These are phyloP conservation scores for Columba janthina DNA, from an alignment of 2,113 vertebrate genomes.

Conservation along the genomic window DNA sequence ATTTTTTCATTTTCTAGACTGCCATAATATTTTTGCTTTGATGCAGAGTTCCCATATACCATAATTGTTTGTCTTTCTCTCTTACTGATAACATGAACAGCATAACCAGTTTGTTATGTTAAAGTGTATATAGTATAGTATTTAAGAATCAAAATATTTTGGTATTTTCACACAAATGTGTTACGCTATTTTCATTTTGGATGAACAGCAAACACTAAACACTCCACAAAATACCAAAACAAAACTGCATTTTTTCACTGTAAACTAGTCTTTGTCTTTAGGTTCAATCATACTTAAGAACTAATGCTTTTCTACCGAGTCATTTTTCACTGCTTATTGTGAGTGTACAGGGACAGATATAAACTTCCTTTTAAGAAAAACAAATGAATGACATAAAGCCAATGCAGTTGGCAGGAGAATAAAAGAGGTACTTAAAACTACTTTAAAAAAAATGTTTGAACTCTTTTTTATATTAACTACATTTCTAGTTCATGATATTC, in stretches of 20 bases:
- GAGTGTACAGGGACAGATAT: neutral
- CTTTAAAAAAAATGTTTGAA: neutral
- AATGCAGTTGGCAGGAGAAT: neutral
- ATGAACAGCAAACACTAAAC: neutral
- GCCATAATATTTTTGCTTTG: neutral
- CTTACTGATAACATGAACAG: neutral
- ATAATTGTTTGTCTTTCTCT: neutral
- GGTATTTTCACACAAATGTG: neutral
- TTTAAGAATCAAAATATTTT: neutral
- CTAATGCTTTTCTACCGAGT: neutral
- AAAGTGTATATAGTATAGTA: neutral
- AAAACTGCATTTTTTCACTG: neutral
- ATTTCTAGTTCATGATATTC: neutral
- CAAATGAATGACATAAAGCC: neutral
- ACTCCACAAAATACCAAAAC: neutral
- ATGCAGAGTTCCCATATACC: neutral
- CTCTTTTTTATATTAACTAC: neutral
- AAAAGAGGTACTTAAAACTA: neutral
- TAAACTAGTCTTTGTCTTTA: neutral
- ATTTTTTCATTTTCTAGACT: neutral
- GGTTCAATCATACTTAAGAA: too few relatives aligned
- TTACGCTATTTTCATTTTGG: neutral
- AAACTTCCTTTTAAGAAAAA: neutral
- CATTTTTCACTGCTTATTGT: neutral
- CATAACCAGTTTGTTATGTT: neutral